These are phyloP conservation scores for Alces alces DNA, from an alignment of 2,113 vertebrate genomes.

Conservation along the genomic window DNA sequence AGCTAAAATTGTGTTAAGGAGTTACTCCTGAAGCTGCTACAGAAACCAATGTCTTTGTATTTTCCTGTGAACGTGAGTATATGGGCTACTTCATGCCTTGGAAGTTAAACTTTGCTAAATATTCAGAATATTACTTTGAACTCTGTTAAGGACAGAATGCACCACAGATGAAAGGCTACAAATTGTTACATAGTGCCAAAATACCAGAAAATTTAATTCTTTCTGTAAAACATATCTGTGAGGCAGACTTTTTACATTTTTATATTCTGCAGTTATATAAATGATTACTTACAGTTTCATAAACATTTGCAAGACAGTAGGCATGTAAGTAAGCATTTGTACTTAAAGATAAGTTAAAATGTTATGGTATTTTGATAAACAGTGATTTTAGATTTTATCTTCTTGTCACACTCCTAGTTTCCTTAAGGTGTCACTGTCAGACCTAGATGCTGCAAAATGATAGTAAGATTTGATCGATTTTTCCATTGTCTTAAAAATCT, in stretches of 20 bases:
- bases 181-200: background rate
- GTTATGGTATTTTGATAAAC: background rate
- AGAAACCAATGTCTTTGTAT: slow-evolving; percentile 85
- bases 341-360: slow-evolving; percentile 18
- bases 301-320: slow-evolving; percentile 24
- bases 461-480: background rate
- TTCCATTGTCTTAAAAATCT: slow-evolving; percentile 6
- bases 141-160: slow-evolving; percentile 11
- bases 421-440: background rate
- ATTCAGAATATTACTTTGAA: background rate
- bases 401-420: background rate
- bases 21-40: slow-evolving; percentile 83
- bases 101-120: slow-evolving; percentile 63
- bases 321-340: background rate
- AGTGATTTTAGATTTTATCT: slow-evolving; percentile 22
- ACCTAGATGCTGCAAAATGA: background rate
- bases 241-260: slow-evolving; percentile 8
- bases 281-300: background rate
- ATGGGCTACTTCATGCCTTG: slow-evolving; percentile 59
- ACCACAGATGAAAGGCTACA: background rate
- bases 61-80: slow-evolving; percentile 84
- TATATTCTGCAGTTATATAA: background rate
- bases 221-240: slow-evolving; percentile 19
- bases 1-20: slow-evolving; percentile 84
- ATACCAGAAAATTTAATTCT: background rate